phyloP scores from a whole-genome alignment of 1,140 invertebrate genomes.

The Listronotus oregonensis region DNA sequence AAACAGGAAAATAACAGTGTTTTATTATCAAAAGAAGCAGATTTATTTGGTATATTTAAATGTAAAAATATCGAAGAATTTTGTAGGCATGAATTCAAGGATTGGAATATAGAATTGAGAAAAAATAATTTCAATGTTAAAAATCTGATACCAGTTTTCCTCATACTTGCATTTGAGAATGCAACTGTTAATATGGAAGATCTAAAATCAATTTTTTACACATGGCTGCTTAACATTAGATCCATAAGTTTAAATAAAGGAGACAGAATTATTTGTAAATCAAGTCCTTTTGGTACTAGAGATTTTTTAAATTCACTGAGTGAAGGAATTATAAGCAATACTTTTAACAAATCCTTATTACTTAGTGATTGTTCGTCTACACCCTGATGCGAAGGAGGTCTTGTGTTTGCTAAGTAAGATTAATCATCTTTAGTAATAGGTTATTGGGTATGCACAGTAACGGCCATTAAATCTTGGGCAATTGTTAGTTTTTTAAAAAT shows the following conservation, averaged over 20 bases:
- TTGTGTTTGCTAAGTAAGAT: slow-evolving; percentile 55
- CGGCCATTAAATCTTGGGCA: no score
- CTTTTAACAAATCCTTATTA: slow-evolving; percentile 50
- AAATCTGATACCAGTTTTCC: not conserved
- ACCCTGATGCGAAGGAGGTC: slow-evolving; percentile 65
- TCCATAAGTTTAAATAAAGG: not conserved
- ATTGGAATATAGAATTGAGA: not conserved
- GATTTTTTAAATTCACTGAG: slow-evolving; percentile 17
- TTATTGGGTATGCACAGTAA: no score
- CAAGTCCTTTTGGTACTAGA: slow-evolving; percentile 10
- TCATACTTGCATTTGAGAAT: not conserved
- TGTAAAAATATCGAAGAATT: slow-evolving; percentile 2
- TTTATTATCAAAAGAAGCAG: not conserved
- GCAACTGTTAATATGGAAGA: not conserved
- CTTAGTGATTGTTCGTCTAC: slow-evolving; percentile 64
- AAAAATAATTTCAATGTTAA: not conserved
- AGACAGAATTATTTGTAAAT: slow-evolving; percentile 5
- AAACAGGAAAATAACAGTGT: not conserved
- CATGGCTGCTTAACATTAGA: not conserved
- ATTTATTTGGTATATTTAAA: slow-evolving; percentile 3
- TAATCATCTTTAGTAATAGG: no score
- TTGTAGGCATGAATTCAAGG: not conserved
- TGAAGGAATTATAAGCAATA: slow-evolving; percentile 17
- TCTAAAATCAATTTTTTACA: not conserved
- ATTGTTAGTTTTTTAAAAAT: no score